Base-by-base conservation (phyloP, 1,140 invertebrate species). In the Drosophila nigromelanica region DNA sequence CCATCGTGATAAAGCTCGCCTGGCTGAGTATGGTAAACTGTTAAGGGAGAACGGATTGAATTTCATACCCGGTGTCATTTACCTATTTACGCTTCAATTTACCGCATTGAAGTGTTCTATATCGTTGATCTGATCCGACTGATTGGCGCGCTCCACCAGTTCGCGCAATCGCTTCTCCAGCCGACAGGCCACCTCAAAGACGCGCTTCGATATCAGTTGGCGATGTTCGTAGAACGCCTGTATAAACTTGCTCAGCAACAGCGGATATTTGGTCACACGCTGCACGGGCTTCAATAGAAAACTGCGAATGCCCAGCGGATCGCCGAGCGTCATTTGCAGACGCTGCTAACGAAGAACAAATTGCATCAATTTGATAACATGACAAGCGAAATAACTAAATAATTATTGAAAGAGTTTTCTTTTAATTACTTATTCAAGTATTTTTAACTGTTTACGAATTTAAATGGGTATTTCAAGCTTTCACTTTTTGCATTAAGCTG, bases 91-190 rank as follows among this genome's bases (percentile, higher is more conserved):
- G 24, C 18, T 30, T 47, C 4, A 15, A 58, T 64, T 30, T 50
- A 77, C 74, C 45, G 52, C 63, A 73, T 54, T 63, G 15, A 77
- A 77, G 18, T 69, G 42, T 7, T 54, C 50, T 1, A 77, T 77
- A 27, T 77, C 74, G 15, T 77, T 77, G 0, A 77, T 64, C 55
- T 73, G 64, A 55, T 77, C 74, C 47, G 54, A n/a, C 33, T 76
- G 70, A 73, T 76, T 76, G 24, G 54, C 74, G 1, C 43, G 58
- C 15, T 63, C 62, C 21, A 76, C 12, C 7, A 76, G 69, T 11
- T 76, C 62, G 4, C 69, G 56, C 2, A 73, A 30, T 12, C 62
- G 69, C 15, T 6, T 21, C 62, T 73, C 74, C 52, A 73, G n/a
- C 0, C 74, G 62, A 8, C 74, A 73, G 14, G 52, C 39, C n/a